Percentiles rank a stretch among this genome's conserved stretches.
phyloP scores from a whole-genome alignment of 2,888 invertebrate species.

The Teleogryllus oceanicus region DNA sequence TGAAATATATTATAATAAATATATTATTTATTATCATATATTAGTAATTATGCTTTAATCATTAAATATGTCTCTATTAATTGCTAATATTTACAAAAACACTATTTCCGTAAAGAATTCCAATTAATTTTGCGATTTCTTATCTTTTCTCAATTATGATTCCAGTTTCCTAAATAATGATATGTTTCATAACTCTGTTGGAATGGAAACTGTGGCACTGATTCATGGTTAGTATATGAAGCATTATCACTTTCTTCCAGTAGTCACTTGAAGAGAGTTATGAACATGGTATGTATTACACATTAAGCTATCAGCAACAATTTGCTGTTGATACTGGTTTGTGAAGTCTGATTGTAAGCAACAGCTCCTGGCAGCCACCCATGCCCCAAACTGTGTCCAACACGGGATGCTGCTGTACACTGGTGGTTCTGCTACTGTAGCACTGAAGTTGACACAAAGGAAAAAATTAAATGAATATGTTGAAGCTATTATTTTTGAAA shows the following conservation, averaged over 20 bases:
- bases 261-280: neutral
- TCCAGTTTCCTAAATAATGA: neutral
- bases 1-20: too few species aligned
- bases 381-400: neutral
- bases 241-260: neutral
- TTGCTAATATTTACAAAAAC: too few species aligned
- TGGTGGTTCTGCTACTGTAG: neutral
- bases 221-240: neutral
- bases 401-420: neutral
- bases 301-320: neutral
- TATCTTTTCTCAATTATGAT: too few species aligned
- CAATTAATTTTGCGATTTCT: too few species aligned
- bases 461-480: too few species aligned
- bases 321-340: constrained; percentile 4
- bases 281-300: neutral
- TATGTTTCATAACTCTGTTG: neutral
- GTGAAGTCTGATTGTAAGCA: neutral
- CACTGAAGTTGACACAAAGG: neutral
- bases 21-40: too few species aligned
- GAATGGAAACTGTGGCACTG: neutral
- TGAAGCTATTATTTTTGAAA: too few species aligned
- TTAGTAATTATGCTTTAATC: too few species aligned
- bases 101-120: too few species aligned
- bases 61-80: too few species aligned
- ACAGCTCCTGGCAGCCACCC: neutral